Conservation (phyloP, 2,113 vertebrate species). For the Percopsis transmontana region DNA sequence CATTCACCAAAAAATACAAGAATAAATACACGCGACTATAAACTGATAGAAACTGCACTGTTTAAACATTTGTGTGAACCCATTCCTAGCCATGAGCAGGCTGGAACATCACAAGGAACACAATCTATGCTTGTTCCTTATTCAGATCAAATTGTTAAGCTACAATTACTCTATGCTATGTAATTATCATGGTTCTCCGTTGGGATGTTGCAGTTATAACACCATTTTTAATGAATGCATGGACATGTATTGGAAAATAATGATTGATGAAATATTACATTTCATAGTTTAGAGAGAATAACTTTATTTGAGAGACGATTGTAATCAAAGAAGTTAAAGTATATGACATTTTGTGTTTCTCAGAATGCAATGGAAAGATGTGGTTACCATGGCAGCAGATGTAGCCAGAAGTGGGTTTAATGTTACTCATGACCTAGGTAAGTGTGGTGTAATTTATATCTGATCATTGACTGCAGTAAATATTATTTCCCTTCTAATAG, state of each 20-base stretch:
- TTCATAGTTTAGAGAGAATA: background rate
- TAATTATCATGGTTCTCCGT: constrained; percentile 42
- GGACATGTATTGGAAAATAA: background rate
- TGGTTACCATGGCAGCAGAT: constrained; percentile 83
- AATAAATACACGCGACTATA: no score
- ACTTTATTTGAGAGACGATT: constrained; percentile 4
- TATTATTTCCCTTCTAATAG: background rate
- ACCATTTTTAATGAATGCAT: background rate
- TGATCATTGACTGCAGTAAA: constrained; percentile 9
- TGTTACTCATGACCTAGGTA: constrained; percentile 93
- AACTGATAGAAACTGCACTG: no score
- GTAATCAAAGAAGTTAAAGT: background rate
- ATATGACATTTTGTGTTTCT: constrained; percentile 12
- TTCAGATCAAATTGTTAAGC: background rate
- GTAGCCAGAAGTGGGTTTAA: constrained; percentile 94
- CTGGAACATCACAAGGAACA: background rate
- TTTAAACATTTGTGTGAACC: background rate
- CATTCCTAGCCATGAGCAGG: background rate
- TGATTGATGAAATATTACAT: background rate
- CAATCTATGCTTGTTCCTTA: constrained; percentile 1
- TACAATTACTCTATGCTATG: constrained; percentile 43
- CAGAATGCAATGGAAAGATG: constrained; percentile 88
- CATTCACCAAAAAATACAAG: no score
- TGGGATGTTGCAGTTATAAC: constrained; percentile 6
- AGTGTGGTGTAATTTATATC: constrained; percentile 39